Evolutionary conservation across 2,888 invertebrate species (phyloP).

Genomic region (Mythimna loreyi): DNA sequence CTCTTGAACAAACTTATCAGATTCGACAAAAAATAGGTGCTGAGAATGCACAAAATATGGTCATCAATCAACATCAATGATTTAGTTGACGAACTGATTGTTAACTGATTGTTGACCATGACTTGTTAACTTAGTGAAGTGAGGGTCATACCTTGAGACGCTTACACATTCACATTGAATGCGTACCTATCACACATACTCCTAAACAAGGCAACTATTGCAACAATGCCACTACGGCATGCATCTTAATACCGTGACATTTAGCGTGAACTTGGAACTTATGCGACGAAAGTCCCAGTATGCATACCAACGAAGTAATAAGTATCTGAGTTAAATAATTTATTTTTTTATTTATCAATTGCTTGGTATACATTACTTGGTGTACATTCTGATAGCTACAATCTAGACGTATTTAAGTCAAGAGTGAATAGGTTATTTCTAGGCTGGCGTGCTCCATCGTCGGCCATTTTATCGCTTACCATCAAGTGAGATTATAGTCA

Average conservation of each 20-base stretch:
- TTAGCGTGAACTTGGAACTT: slow-evolving; percentile 21
- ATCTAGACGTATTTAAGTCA: too few relatives aligned
- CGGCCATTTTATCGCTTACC: too few relatives aligned
- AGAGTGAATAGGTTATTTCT: too few relatives aligned
- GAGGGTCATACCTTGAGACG: background rate
- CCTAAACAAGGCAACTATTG: slow-evolving; percentile 6
- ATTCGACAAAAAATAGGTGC: too few relatives aligned
- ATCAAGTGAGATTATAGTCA: too few relatives aligned
- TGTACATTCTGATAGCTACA: too few relatives aligned
- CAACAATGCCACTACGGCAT: slow-evolving; percentile 3
- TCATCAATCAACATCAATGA: background rate
- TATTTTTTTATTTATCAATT: too few relatives aligned
- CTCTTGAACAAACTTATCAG: too few relatives aligned
- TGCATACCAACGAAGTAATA: background rate
- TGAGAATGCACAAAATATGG: too few relatives aligned
- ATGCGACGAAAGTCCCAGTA: background rate
- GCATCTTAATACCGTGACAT: slow-evolving; percentile 26
- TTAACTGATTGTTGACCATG: too few relatives aligned
- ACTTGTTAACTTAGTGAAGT: background rate
- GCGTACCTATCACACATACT: slow-evolving; percentile 7
- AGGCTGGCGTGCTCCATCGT: too few relatives aligned
- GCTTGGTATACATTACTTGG: too few relatives aligned
- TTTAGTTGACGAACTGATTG: background rate
- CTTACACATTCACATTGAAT: background rate
- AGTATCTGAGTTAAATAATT: background rate